Percentiles rank a stretch among this genome's conserved stretches.
These are phyloP conservation scores for Neostethus bicornis DNA, from an alignment of 2,797 vertebrate genomes.

Conservation along the genomic window DNA sequence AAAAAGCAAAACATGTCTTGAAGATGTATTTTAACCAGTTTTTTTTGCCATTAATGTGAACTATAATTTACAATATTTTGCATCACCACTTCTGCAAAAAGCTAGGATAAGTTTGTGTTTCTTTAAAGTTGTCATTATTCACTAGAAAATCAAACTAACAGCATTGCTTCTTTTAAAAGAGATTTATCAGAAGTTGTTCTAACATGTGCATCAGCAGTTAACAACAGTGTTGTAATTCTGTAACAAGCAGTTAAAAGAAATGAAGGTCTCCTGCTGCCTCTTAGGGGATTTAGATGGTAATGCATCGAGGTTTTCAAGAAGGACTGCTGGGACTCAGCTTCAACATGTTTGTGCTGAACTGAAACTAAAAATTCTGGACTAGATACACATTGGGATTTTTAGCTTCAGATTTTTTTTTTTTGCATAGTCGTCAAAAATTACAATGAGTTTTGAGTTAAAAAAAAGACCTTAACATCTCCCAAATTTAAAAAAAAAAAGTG, in stretches of 20 bases:
- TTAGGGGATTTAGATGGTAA: constrained; percentile 61
- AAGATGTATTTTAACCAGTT: background rate
- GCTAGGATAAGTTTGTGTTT: background rate
- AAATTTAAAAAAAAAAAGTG: background rate
- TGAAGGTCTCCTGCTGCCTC: constrained; percentile 81
- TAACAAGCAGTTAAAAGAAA: constrained; percentile 38
- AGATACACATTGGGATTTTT: constrained; percentile 4
- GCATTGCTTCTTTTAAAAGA: constrained; percentile 31
- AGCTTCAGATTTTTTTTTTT: background rate
- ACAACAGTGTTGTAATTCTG: constrained; percentile 51
- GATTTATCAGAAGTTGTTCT: constrained; percentile 51
- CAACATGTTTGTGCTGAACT: background rate
- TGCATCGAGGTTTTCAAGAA: constrained; percentile 26
- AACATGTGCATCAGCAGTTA: constrained; percentile 44
- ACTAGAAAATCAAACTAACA: constrained; percentile 27
- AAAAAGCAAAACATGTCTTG: background rate
- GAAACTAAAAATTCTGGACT: constrained; percentile 17
- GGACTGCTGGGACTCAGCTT: constrained; percentile 13
- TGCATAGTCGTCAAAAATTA: too few relatives aligned
- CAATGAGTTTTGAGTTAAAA: too few relatives aligned
- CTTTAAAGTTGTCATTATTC: constrained; percentile 23
- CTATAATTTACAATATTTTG: background rate
- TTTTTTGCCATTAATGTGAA: background rate
- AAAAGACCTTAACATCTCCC: too few relatives aligned
- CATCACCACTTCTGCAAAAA: background rate